Evolutionary conservation across 2,888 invertebrate genomes (phyloP).

Genomic region (Entomobrya proxima): DNA sequence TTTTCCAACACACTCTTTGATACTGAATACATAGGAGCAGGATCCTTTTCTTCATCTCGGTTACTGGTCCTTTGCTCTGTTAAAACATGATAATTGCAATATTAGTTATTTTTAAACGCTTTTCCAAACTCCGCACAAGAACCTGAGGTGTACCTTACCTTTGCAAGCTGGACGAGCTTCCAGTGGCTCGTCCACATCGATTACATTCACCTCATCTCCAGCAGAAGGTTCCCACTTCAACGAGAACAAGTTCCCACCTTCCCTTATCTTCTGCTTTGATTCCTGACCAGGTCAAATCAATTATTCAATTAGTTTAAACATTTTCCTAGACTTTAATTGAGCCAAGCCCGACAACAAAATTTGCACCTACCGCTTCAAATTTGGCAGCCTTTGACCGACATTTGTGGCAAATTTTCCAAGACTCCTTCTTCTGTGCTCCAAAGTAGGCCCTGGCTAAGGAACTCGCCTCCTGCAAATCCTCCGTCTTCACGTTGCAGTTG

Average conservation of each 20-base stretch:
- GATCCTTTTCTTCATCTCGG: no score
- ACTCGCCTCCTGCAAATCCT: not conserved
- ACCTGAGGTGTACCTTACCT: no score
- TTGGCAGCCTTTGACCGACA: not conserved
- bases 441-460: not conserved
- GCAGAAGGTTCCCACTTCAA: not conserved
- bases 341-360: not conserved
- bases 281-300: no score
- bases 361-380: conserved; percentile 5
- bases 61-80: no score
- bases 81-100: no score
- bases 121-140: no score
- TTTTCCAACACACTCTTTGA: no score
- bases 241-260: conserved; percentile 6
- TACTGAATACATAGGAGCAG: no score
- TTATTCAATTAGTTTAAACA: not conserved
- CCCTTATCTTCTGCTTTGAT: not conserved
- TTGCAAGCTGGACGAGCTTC: no score
- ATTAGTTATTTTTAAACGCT: no score
- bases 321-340: not conserved
- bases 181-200: no score
- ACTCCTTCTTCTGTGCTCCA: not conserved
- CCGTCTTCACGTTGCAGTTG: not conserved
- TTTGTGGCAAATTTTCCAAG: conserved; percentile 7
- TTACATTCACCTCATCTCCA: not conserved